phyloP scores from a whole-genome alignment of 2,888 invertebrate species.

The Ichneumoninae sp. region DNA sequence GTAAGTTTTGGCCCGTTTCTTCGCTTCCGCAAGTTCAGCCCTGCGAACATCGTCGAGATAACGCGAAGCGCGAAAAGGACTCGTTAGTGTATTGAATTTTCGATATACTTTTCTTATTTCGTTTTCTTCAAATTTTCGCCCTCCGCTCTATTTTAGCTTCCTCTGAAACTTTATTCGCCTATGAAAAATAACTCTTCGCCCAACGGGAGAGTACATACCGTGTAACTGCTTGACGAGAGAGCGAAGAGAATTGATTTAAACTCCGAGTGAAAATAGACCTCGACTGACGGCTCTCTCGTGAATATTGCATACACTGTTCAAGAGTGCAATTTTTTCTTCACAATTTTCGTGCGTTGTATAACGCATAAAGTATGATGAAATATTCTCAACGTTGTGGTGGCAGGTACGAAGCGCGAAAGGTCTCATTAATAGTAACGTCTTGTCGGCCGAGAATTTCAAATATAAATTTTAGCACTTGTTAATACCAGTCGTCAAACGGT shows the following conservation, averaged over 20 bases:
- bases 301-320: slow-evolving; percentile 11
- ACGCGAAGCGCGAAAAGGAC: slow-evolving; percentile 28
- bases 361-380: not conserved
- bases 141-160: not conserved
- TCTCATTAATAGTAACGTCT: not conserved
- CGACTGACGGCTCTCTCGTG: slow-evolving; percentile 1
- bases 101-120: slow-evolving; percentile 5
- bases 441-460: not conserved
- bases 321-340: slow-evolving; percentile 6
- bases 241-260: slow-evolving; percentile 41
- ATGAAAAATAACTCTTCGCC: not conserved
- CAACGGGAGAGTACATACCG: not conserved
- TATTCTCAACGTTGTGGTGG: slow-evolving; percentile 7
- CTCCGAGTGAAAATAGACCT: slow-evolving; percentile 49
- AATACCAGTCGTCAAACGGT: not conserved
- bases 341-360: slow-evolving; percentile 2
- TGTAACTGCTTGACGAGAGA: slow-evolving; percentile 1
- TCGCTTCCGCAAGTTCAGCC: slow-evolving; percentile 84
- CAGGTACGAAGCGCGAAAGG: slow-evolving; percentile 3
- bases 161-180: not conserved
- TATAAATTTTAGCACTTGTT: not conserved
- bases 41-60: slow-evolving; percentile 72
- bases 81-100: slow-evolving; percentile 59
- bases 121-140: slow-evolving; percentile 32
- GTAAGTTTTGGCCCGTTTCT: slow-evolving; percentile 83